These are phyloP conservation scores for Dendroctonus ponderosae DNA, from an alignment of 1,140 invertebrate species.

Conservation along the genomic window DNA sequence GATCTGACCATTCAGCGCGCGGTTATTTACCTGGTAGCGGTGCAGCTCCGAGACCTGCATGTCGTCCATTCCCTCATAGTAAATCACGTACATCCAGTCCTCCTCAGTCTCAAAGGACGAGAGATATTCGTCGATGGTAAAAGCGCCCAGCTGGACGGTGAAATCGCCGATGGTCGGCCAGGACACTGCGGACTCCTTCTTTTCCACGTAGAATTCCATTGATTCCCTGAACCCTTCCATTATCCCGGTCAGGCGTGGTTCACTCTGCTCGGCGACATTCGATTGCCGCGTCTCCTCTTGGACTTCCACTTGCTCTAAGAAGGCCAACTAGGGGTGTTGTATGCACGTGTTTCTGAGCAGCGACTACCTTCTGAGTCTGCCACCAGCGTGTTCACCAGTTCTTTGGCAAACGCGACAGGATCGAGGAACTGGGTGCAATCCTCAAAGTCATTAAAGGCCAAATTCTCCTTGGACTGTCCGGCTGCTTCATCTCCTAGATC, in stretches of 20 bases:
- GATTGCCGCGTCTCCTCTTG: neutral
- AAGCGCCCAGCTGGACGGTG: conserved; percentile 22
- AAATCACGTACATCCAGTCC: conserved; percentile 35
- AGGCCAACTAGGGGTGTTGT: too few relatives aligned
- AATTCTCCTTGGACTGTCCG: too few relatives aligned
- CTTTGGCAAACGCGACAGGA: conserved; percentile 19
- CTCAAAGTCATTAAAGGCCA: neutral
- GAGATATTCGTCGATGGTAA: conserved; percentile 34
- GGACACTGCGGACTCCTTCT: conserved; percentile 1
- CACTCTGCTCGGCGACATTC: neutral
- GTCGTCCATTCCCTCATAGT: conserved; percentile 20
- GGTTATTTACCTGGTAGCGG: conserved; percentile 30
- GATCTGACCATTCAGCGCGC: too few relatives aligned
- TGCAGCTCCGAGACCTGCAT: conserved; percentile 3
- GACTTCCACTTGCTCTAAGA: neutral
- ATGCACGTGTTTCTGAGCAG: too few relatives aligned
- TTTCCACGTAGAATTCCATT: conserved; percentile 5
- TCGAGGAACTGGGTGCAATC: conserved; percentile 19
- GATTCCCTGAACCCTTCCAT: too few relatives aligned
- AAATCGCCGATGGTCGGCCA: conserved; percentile 32
- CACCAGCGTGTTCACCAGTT: conserved; percentile 23
- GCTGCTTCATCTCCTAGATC: too few relatives aligned
- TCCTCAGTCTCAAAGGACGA: conserved; percentile 23
- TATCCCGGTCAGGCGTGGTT: neutral
- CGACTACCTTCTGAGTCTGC: conserved; percentile 27